Evolutionary conservation across 2,888 invertebrate species (phyloP).

Genomic region (Chrysolina americana): DNA sequence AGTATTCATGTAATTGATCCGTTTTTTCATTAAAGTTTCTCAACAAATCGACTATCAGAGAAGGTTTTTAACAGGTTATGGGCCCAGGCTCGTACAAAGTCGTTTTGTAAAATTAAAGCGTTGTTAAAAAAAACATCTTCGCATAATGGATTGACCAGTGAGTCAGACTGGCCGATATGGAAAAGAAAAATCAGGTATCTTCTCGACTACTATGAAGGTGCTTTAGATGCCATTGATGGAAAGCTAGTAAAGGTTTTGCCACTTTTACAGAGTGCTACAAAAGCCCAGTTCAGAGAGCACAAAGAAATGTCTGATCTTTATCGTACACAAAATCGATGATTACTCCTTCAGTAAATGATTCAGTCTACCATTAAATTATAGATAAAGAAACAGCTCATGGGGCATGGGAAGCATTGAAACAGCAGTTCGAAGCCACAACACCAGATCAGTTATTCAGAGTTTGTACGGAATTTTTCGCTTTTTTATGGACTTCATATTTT

Average conservation of each 20-base stretch:
- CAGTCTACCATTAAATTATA: slow-evolving; percentile 62
- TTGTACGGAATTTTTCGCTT: slow-evolving; percentile 60
- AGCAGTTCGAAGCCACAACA: slow-evolving; percentile 55
- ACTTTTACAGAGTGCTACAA: slow-evolving; percentile 36
- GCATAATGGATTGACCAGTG: slow-evolving; percentile 31
- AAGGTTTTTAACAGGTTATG: slow-evolving; percentile 26
- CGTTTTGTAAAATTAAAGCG: not conserved
- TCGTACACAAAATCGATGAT: slow-evolving; percentile 62
- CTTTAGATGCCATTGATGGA: slow-evolving; percentile 54
- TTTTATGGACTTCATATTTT: slow-evolving; percentile 52
- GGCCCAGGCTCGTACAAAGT: slow-evolving; percentile 15
- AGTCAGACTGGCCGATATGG: slow-evolving; percentile 60
- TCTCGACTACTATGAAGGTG: slow-evolving; percentile 60
- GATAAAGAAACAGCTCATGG: slow-evolving; percentile 52
- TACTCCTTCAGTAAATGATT: too few species aligned
- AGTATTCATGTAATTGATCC: too few species aligned
- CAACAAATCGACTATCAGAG: not conserved
- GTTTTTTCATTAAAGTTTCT: too few species aligned
- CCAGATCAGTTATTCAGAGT: slow-evolving; percentile 62
- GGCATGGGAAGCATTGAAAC: slow-evolving; percentile 53
- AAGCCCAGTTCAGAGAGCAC: slow-evolving; percentile 28
- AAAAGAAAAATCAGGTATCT: slow-evolving; percentile 59
- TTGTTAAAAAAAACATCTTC: not conserved
- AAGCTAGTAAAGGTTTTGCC: slow-evolving; percentile 54
- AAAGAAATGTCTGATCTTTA: slow-evolving; percentile 38